Conservation (phyloP, 2,113 vertebrate genomes). For the Caloenas nicobarica region DNA sequence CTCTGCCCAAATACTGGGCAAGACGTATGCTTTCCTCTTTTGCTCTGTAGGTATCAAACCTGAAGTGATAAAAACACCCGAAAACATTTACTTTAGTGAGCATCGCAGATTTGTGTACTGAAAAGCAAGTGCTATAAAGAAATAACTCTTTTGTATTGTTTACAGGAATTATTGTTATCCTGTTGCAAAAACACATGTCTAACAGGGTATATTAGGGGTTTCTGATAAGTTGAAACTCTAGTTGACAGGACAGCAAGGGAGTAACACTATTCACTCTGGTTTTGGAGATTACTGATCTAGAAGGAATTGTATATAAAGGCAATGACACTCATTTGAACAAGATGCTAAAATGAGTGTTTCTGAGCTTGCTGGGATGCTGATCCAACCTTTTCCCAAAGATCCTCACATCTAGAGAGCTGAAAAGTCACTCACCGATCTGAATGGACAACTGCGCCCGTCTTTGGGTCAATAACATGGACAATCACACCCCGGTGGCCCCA, state of each 20-base stretch:
- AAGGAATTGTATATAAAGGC: not conserved
- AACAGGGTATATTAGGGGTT: not conserved
- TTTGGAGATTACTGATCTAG: not conserved
- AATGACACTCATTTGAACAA: not conserved
- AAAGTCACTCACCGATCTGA: conserved; percentile 82
- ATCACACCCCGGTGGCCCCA: conserved; percentile 96
- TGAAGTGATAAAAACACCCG: conserved; percentile 20
- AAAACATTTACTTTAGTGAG: not conserved
- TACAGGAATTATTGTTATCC: not conserved
- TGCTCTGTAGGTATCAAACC: conserved; percentile 94
- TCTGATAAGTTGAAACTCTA: not conserved
- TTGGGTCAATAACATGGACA: conserved; percentile 86
- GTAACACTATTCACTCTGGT: not conserved
- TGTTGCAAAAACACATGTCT: not conserved
- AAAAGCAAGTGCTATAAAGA: not conserved
- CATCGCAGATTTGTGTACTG: not conserved
- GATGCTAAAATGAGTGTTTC: not conserved
- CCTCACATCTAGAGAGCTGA: not conserved
- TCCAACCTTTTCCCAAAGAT: not conserved
- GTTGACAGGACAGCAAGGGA: not conserved
- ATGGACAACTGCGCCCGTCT: conserved; percentile 82
- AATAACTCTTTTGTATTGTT: not conserved
- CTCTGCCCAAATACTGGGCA: conserved; percentile 81
- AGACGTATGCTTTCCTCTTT: conserved; percentile 89
- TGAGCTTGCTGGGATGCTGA: not conserved